Evolutionary conservation across 35 echinoderm and acorn worm species (phyloP), one percentile per base, ranked within the genome.

Genomic region (Apostichopus californicus): DNA sequence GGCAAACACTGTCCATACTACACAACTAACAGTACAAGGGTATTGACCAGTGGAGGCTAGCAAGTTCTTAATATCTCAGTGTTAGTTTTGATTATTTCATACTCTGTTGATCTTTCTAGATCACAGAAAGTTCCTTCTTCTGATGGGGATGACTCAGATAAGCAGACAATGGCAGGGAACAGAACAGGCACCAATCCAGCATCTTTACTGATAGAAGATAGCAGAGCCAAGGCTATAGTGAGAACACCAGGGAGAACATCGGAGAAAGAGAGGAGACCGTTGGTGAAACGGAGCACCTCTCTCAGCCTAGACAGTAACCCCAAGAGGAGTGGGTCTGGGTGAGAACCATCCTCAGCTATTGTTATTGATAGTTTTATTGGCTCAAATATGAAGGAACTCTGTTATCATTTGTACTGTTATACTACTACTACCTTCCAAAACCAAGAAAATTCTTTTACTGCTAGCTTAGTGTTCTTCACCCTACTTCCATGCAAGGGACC

Each of bases 301-400:
- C 56, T 93, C 77, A 95, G 90, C 72, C 55, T 93, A 24, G 96
- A 98, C 13, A 93, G 93, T 63, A 98, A 96, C 79, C 96, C 96
- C 34, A 54, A 94, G 15, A 94, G 94, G 60, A 98, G 94, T 87
- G 96, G 92, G 6, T 98, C 96, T 64, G 94, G 92, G 96, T 98
- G 72, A 95, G 96, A 10, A 63, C 1, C 58, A 46, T 2, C 34
- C 34, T 46, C 34, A 46, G 34, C 34, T 46, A 46, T 46, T 46
- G 34, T 3, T 46, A 46, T 46, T 46, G 34, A 46, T 46, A 46
- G 34, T 46, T 46, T 3, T 46, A 46, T 46, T 46, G 34, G 34
- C 34, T 46, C 3, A 46, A 4, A 46, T 46, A 3, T 46, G 34
- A 46, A 46, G 34, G 34, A 46, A 46, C 34, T 3, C 34, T 46